These are phyloP conservation scores for Lacerta agilis DNA, from an alignment of 2,797 vertebrate genomes.

Conservation along the genomic window DNA sequence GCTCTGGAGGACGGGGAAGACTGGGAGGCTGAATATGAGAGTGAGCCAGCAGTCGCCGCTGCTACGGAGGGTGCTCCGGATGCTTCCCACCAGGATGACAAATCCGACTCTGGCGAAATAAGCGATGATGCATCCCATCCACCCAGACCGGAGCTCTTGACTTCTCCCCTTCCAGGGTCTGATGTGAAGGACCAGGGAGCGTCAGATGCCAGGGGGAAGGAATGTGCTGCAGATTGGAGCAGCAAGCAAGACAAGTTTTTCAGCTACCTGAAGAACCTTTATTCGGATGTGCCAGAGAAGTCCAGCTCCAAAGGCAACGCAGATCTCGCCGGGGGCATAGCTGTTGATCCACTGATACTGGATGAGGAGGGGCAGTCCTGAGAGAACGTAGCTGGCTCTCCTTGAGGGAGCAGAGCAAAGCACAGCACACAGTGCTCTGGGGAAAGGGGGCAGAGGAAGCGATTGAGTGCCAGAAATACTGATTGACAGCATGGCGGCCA, in stretches of 20 bases:
- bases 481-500: neutral
- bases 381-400: accelerated
- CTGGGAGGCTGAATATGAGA: slow-evolving; percentile 31
- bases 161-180: neutral
- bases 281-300: neutral
- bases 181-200: neutral
- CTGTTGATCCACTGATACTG: neutral
- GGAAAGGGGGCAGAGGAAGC: too few species aligned
- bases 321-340: neutral
- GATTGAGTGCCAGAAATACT: neutral
- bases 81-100: neutral
- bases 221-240: neutral
- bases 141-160: too few species aligned
- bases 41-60: neutral
- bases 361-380: neutral
- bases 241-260: neutral
- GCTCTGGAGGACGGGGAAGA: slow-evolving; percentile 9
- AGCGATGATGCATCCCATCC: neutral
- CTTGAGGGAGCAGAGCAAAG: neutral
- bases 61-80: neutral
- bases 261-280: slow-evolving; percentile 4
- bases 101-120: neutral
- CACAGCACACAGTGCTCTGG: neutral
- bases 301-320: neutral
- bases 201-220: neutral